Conservation (phyloP, 2,888 invertebrate species). For the Asteroscopus sphinx region DNA sequence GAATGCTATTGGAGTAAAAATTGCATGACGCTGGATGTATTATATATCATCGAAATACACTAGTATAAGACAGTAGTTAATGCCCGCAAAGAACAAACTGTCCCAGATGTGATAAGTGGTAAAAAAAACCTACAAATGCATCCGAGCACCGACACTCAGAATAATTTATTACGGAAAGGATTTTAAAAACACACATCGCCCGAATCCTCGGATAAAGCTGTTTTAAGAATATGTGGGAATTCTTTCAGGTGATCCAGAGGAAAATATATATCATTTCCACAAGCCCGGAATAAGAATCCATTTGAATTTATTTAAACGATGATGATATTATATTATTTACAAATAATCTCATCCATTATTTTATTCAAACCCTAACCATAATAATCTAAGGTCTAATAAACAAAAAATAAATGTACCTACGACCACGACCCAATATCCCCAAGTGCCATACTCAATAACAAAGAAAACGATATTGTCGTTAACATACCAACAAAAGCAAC, state of each 20-base stretch:
- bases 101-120: slow-evolving; percentile 58
- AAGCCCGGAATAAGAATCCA: slow-evolving; percentile 41
- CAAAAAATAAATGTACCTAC: neutral
- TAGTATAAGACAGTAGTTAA: slow-evolving; percentile 29
- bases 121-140: slow-evolving; percentile 76
- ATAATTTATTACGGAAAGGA: slow-evolving; percentile 87
- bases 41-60: slow-evolving; percentile 17
- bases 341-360: neutral
- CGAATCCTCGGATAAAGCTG: slow-evolving; percentile 79
- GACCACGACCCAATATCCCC: neutral
- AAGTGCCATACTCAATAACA: slow-evolving; percentile 10
- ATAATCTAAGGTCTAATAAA: neutral
- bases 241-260: slow-evolving; percentile 77
- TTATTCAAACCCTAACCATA: neutral
- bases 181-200: slow-evolving; percentile 85
- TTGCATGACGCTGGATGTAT: no score
- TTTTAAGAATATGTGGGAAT: slow-evolving; percentile 86
- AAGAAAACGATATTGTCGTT: slow-evolving; percentile 52
- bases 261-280: slow-evolving; percentile 67
- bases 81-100: slow-evolving; percentile 55
- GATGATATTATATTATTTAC: slow-evolving; percentile 6
- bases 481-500: slow-evolving; percentile 60
- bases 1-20: no score
- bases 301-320: slow-evolving; percentile 44
- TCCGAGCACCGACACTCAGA: slow-evolving; percentile 73